Percentiles rank a stretch among this genome's conserved stretches.
These are phyloP conservation scores for Lissonota sp. DNA, from an alignment of 2,888 invertebrate species.

Conservation along the genomic window DNA sequence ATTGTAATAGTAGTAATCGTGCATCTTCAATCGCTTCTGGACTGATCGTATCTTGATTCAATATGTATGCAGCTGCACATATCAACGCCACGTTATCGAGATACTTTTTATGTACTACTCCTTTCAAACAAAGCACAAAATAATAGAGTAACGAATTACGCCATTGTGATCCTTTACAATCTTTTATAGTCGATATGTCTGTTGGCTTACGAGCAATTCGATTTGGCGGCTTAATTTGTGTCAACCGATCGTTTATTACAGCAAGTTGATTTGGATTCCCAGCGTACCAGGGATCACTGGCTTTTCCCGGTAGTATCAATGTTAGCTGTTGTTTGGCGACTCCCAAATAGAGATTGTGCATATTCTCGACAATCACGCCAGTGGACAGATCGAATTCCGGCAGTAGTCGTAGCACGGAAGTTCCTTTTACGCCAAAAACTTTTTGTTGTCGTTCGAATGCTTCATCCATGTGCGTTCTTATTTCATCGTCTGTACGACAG, in stretches of 20 bases:
- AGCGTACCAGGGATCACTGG: slow-evolving; percentile 12
- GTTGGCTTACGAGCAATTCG: slow-evolving; percentile 34
- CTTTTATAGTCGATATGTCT: slow-evolving; percentile 2
- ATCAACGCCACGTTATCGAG: slow-evolving; percentile 30
- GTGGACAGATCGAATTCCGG: slow-evolving; percentile 21
- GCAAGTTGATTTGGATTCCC: slow-evolving; percentile 5
- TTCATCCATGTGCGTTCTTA: slow-evolving; percentile 8
- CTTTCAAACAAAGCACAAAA: slow-evolving; percentile 21
- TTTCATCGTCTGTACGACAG: slow-evolving; percentile 5
- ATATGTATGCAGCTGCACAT: slow-evolving; percentile 24
- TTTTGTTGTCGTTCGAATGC: slow-evolving; percentile 4
- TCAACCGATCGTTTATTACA: slow-evolving; percentile 31
- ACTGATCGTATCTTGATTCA: slow-evolving; percentile 29
- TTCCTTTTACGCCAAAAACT: slow-evolving; percentile 15
- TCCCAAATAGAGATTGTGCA: slow-evolving; percentile 50
- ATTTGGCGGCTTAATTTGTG: slow-evolving; percentile 42
- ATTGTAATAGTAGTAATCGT: neutral
- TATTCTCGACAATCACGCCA: slow-evolving; percentile 37
- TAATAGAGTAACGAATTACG: slow-evolving; percentile 44
- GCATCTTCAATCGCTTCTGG: slow-evolving; percentile 11
- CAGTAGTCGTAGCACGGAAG: slow-evolving; percentile 9
- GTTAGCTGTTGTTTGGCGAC: slow-evolving; percentile 34
- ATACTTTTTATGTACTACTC: slow-evolving; percentile 16
- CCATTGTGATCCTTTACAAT: slow-evolving; percentile 24
- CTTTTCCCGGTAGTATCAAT: slow-evolving; percentile 8